Evolutionary conservation across 2,113 vertebrate genomes (phyloP).

Genomic region (Oryzias woworae): DNA sequence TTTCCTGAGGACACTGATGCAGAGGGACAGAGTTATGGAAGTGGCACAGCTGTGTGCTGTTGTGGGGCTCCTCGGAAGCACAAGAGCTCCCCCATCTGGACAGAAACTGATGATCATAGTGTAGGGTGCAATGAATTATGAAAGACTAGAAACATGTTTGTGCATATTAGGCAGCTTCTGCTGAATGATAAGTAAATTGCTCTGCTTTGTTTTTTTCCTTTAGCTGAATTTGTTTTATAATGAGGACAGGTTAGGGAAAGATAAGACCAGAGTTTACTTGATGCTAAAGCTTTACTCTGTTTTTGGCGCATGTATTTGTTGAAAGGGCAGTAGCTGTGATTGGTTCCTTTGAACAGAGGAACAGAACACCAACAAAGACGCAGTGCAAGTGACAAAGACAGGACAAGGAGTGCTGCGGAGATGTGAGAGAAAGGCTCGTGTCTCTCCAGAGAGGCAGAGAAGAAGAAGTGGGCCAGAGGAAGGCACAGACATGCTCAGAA

Average conservation of each 20-base stretch:
- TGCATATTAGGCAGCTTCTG: constrained; percentile 33
- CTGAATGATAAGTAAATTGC: constrained; percentile 3
- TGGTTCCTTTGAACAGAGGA: constrained; percentile 53
- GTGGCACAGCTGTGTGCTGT: constrained; percentile 4
- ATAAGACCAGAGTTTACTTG: constrained; percentile 25
- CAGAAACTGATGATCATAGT: constrained; percentile 10
- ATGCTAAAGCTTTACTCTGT: constrained; percentile 12
- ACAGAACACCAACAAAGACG: constrained; percentile 43
- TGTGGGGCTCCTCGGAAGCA: constrained; percentile 26
- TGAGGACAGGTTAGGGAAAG: constrained; percentile 1
- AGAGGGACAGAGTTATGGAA: constrained; percentile 15
- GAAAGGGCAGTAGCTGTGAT: constrained; percentile 20
- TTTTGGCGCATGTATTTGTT: constrained; percentile 26
- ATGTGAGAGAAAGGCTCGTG: constrained; percentile 55
- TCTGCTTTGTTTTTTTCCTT: constrained; percentile 1
- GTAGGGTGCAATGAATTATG: constrained; percentile 1
- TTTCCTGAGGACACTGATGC: constrained; percentile 44
- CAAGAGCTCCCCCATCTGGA: constrained; percentile 69
- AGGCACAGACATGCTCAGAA: constrained; percentile 31
- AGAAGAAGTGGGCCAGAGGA: constrained; percentile 28
- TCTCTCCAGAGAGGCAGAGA: constrained; percentile 25
- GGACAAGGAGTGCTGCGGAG: constrained; percentile 28
- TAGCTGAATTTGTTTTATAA: constrained; percentile 6
- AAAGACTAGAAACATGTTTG: constrained; percentile 1
- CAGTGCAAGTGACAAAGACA: constrained; percentile 46